Conservation (phyloP, 2,888 invertebrate genomes). For the Apocheima hispidaria region DNA sequence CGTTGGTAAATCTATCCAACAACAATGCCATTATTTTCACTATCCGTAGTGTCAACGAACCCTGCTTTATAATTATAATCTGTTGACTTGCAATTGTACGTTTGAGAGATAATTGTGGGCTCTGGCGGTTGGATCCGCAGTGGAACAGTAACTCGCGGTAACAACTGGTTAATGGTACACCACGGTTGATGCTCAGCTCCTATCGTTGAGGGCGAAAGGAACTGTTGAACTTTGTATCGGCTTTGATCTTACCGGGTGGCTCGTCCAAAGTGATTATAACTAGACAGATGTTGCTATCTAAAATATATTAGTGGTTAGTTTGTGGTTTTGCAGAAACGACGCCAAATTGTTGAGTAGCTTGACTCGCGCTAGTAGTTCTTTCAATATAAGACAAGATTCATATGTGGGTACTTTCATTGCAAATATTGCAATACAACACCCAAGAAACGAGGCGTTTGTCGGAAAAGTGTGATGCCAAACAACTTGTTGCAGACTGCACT, state of each 20-base stretch:
- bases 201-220: conserved; percentile 3
- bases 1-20: neutral
- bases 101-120: conserved; percentile 39
- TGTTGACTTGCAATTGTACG: conserved; percentile 35
- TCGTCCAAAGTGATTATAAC: neutral
- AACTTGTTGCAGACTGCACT: neutral
- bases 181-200: conserved; percentile 19
- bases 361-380: too few relatives aligned
- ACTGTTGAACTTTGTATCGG: conserved; percentile 7
- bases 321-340: neutral
- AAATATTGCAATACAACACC: neutral
- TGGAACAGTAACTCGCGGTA: conserved; percentile 26
- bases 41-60: conserved; percentile 42
- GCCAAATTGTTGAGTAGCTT: too few relatives aligned
- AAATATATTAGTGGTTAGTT: too few relatives aligned
- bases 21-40: conserved; percentile 24
- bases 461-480: neutral
- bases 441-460: too few relatives aligned
- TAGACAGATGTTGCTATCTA: neutral
- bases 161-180: conserved; percentile 28
- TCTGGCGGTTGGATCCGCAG: conserved; percentile 14
- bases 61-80: conserved; percentile 43
- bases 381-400: too few relatives aligned
- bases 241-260: conserved; percentile 8
- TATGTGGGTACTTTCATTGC: too few relatives aligned